Conservation (phyloP, 2,113 vertebrate species). For the Amphilophus citrinellus region DNA sequence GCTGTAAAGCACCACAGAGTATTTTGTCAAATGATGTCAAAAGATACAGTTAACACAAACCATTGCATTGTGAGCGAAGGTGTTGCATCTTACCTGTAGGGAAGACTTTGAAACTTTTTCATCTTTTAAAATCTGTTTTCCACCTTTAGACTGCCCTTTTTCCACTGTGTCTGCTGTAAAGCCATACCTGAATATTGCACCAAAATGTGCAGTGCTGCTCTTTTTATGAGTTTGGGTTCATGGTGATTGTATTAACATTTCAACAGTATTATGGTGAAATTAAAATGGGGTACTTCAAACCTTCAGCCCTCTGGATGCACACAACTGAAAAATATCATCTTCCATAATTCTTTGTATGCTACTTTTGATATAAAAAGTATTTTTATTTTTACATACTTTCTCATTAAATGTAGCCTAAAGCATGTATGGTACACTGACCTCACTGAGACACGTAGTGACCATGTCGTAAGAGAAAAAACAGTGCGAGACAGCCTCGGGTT, state of each 20-base stretch:
- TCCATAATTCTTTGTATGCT: neutral
- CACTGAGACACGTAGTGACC: neutral
- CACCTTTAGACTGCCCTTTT: neutral
- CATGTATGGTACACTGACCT: neutral
- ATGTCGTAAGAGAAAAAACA: neutral
- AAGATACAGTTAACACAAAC: neutral
- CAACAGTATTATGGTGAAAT: neutral
- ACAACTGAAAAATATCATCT: neutral
- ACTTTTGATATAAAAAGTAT: neutral
- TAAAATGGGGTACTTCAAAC: neutral
- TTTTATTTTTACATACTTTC: neutral
- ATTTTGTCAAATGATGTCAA: neutral
- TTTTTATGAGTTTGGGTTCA: neutral
- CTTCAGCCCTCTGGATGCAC: neutral
- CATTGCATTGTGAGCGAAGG: neutral
- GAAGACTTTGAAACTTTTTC: neutral
- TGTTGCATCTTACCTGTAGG: neutral
- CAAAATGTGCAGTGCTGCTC: neutral
- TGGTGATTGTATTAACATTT: neutral
- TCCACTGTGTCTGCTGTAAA: neutral
- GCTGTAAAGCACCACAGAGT: neutral
- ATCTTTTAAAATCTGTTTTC: neutral
- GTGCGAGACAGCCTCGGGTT: slow-evolving; percentile 14
- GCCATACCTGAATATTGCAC: no score
- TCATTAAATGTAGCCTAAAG: neutral